Percentiles rank a stretch among this genome's conserved stretches.
These are phyloP conservation scores for Diadumene lineata DNA, from an alignment of 92 coral and sea anemone genomes.

Conservation along the genomic window DNA sequence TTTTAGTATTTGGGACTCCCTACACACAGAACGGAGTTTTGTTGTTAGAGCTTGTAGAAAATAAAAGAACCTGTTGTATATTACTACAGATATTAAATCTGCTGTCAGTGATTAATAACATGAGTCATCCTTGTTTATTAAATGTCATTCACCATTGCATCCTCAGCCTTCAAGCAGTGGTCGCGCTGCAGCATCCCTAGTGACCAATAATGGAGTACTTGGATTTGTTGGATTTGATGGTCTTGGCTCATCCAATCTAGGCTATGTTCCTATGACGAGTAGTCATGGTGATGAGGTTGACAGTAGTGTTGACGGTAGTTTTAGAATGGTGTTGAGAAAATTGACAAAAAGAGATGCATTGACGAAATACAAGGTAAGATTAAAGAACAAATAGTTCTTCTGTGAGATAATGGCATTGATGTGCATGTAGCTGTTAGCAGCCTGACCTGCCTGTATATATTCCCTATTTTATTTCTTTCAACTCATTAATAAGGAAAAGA, in stretches of 20 bases:
- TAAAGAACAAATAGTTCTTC: no score
- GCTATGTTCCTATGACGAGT: constrained; percentile 83
- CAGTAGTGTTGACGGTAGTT: constrained; percentile 74
- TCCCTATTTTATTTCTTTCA: no score
- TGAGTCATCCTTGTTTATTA: background rate
- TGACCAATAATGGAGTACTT: constrained; percentile 81
- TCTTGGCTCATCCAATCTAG: constrained; percentile 69
- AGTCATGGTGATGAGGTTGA: constrained; percentile 88
- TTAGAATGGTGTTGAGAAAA: constrained; percentile 92
- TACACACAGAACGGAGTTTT: no score
- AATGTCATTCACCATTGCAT: background rate
- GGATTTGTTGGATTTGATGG: constrained; percentile 96
- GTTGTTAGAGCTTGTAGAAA: no score
- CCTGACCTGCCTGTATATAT: no score
- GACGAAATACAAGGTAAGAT: constrained; percentile 84
- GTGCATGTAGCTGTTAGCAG: no score
- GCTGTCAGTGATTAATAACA: no score
- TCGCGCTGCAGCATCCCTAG: constrained; percentile 77
- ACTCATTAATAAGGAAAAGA: no score
- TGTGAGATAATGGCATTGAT: no score
- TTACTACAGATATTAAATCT: no score
- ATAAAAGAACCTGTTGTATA: no score
- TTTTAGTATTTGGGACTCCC: no score
- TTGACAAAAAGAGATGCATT: constrained; percentile 89
- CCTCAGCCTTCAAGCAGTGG: constrained; percentile 98